Evolutionary conservation across 2,113 vertebrate genomes (phyloP), one percentile per base, ranked within the genome.

Genomic region (Caloenas nicobarica): DNA sequence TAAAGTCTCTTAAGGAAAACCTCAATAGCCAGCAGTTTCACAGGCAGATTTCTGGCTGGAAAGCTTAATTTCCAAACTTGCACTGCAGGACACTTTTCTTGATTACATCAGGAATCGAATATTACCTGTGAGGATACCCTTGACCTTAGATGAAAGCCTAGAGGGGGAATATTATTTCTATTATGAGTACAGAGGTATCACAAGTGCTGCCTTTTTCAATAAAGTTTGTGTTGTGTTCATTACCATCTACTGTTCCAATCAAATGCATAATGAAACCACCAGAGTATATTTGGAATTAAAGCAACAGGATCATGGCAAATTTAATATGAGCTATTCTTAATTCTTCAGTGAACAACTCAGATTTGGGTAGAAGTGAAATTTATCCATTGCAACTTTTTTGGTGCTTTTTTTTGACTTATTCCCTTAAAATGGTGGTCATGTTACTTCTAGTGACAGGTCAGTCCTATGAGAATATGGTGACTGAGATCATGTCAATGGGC

Each of bases 401-500:
- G 18, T 44, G 64, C 12, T 17, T 19, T 44, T 83, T 82, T 57
- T 62, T 25, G 3, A 46, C 29, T 56, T 78, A n/a, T 36, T 72
- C 42, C 26, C 22, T 72, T 73, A 57, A 48, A 89, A 91, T 36
- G 69, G 24, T 91, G 56, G 6, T 94, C 23, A n/a, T 73, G 88
- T 79, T 89, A 36, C 93, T 76, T 95, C 53, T 65, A 99, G 99
- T 99, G 95, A 99, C 99, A 2, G 99, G 99, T 86, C 98, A 99
- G 74, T 99, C 99, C 8, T 99, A 99, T 31, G 99, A 99, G 91
- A 99, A 99, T 96, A 99, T 99, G 99, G 99, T 99, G 95, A 99
- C 98, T 31, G 99, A 99, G 97, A 99, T 99, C 97, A 99, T 99
- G 99, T 98, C 99, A 73, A 99, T 99, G 99, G 99, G 99, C 46